Percentiles rank a stretch among this genome's conserved stretches.
Evolutionary conservation across 2,888 invertebrate species (phyloP).

Genomic region (Meloe dianella): DNA sequence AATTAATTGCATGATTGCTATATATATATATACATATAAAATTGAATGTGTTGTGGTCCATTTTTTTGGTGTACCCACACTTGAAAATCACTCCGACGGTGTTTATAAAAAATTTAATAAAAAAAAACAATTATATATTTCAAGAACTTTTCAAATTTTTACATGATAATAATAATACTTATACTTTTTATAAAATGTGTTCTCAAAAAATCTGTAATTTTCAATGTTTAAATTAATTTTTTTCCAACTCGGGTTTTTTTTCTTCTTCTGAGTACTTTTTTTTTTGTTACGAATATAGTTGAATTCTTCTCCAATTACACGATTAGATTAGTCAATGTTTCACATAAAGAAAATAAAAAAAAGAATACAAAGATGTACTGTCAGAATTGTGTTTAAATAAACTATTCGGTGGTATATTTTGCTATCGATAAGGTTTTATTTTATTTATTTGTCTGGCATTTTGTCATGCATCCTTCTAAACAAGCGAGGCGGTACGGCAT

Average conservation of each 20-base stretch:
- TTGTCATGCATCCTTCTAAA: no score
- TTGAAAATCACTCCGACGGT: slow-evolving; percentile 37
- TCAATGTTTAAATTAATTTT: slow-evolving; percentile 33
- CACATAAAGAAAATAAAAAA: slow-evolving; percentile 45
- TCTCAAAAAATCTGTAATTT: slow-evolving; percentile 26
- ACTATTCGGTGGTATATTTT: slow-evolving; percentile 53
- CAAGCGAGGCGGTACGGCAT: no score
- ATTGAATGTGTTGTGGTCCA: slow-evolving; percentile 34
- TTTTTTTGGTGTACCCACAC: slow-evolving; percentile 29
- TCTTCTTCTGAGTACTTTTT: slow-evolving; percentile 45
- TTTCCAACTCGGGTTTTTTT: slow-evolving; percentile 37
- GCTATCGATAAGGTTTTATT: slow-evolving; percentile 45
- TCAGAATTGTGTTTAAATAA: slow-evolving; percentile 45
- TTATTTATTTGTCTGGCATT: neutral
- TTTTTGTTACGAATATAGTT: slow-evolving; percentile 44
- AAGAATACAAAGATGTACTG: slow-evolving; percentile 36
- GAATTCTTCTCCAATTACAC: slow-evolving; percentile 41
- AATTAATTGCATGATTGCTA: slow-evolving; percentile 43
- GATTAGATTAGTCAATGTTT: slow-evolving; percentile 54
- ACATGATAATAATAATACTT: slow-evolving; percentile 22
- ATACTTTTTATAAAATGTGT: slow-evolving; percentile 35
- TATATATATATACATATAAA: no score
- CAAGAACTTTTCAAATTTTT: slow-evolving; percentile 29
- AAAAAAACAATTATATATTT: slow-evolving; percentile 28
- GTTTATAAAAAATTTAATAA: slow-evolving; percentile 31